phyloP scores from a whole-genome alignment of 2,888 invertebrate species.

The Cosmia trapezina region DNA sequence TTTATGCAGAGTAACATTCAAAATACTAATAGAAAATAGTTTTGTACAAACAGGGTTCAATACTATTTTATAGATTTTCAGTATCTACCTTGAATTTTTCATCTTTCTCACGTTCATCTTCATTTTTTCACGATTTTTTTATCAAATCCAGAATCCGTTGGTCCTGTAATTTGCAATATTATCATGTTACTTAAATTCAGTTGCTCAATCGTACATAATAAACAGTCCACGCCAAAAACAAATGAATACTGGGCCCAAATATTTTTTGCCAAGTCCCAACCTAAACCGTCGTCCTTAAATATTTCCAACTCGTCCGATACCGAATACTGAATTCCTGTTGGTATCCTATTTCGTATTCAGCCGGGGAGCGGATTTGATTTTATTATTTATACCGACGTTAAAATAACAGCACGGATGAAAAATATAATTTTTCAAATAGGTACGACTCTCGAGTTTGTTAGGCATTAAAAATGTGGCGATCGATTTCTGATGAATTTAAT shows the following conservation, averaged over 20 bases:
- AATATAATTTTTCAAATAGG: slow-evolving; percentile 21
- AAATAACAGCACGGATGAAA: slow-evolving; percentile 53
- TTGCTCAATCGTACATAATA: neutral
- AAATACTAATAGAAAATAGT: neutral
- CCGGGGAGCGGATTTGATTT: slow-evolving; percentile 62
- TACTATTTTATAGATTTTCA: neutral
- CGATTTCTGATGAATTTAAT: neutral
- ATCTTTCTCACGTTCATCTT: neutral
- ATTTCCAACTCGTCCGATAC: slow-evolving; percentile 61
- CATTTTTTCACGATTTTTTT: neutral
- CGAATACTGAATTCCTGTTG: slow-evolving; percentile 70
- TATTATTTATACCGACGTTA: slow-evolving; percentile 62
- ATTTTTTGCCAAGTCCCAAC: slow-evolving; percentile 53
- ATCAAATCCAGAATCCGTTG: neutral
- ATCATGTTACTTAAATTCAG: neutral
- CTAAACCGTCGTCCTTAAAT: slow-evolving; percentile 29
- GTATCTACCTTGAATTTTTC: neutral
- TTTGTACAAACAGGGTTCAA: neutral
- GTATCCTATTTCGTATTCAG: slow-evolving; percentile 70
- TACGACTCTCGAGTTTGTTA: neutral
- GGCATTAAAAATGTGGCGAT: neutral
- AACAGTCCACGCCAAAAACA: neutral
- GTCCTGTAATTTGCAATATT: neutral
- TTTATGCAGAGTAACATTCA: neutral
- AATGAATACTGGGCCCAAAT: neutral